Evolutionary conservation across 2,113 vertebrate species (phyloP).

Genomic region (Thymallus thymallus): DNA sequence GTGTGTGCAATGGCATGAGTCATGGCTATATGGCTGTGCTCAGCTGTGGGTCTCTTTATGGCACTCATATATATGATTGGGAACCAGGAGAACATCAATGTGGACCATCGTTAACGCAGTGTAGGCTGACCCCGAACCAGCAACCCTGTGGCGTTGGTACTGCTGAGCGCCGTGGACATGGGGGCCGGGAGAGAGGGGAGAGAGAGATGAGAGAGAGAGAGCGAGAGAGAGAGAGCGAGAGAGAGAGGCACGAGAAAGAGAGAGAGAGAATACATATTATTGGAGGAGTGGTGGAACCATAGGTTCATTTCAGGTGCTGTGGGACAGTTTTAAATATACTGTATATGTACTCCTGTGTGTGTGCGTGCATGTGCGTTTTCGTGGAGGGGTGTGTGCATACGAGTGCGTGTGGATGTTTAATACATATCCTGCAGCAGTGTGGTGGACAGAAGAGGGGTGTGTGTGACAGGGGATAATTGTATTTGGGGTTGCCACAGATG

Average conservation of each 20-base stretch:
- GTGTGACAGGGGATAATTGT: conserved; percentile 72
- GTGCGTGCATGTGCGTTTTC: too few relatives aligned
- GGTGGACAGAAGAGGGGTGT: conserved; percentile 10
- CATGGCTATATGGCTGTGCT: conserved; percentile 60
- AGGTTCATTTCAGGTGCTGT: conserved; percentile 67
- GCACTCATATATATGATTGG: conserved; percentile 56
- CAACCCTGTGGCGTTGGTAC: conserved; percentile 28
- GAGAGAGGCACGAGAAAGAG: too few relatives aligned
- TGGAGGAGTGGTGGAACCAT: conserved; percentile 40
- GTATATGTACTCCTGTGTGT: too few relatives aligned
- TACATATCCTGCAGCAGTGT: conserved; percentile 54
- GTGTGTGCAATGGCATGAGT: conserved; percentile 59
- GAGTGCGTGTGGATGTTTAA: conserved; percentile 51
- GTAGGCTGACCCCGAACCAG: conserved; percentile 61
- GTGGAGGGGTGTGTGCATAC: too few relatives aligned
- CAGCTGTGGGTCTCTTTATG: conserved; percentile 64
- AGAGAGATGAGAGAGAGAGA: too few relatives aligned
- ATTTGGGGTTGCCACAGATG: conserved; percentile 71
- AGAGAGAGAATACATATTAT: conserved; percentile 45
- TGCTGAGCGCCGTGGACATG: background rate
- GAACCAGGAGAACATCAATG: conserved; percentile 24
- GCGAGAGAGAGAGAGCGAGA: too few relatives aligned
- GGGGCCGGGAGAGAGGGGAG: background rate
- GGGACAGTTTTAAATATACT: conserved; percentile 65
- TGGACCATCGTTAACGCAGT: conserved; percentile 9